Percentiles rank a stretch among this genome's conserved stretches.
These are phyloP conservation scores for Rotaria socialis DNA, from an alignment of 2,888 invertebrate species.

Conservation along the genomic window DNA sequence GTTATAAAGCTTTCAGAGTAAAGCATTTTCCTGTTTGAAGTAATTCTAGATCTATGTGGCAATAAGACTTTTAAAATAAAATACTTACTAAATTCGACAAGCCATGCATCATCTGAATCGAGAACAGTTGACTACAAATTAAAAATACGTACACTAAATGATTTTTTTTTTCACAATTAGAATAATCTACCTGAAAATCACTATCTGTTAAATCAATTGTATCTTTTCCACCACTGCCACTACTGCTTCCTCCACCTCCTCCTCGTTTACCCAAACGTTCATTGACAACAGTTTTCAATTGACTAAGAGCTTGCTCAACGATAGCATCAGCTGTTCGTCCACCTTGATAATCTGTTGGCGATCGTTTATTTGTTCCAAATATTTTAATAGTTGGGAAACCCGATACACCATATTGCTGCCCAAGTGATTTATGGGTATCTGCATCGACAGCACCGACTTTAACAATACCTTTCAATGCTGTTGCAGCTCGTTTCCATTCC, in stretches of 20 bases:
- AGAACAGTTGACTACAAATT: constrained; percentile 70
- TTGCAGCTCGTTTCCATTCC: constrained; percentile 87
- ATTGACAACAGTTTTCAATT: constrained; percentile 72
- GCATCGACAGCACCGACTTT: constrained; percentile 91
- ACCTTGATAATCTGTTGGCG: constrained; percentile 78
- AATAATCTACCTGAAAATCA: constrained; percentile 67
- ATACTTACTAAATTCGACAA: constrained; percentile 78
- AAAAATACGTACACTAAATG: background rate
- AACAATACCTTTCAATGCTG: constrained; percentile 83
- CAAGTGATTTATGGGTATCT: constrained; percentile 78
- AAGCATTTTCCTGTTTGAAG: no score
- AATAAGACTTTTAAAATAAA: background rate
- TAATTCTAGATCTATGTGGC: no score
- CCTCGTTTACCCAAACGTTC: constrained; percentile 61
- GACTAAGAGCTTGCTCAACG: constrained; percentile 76
- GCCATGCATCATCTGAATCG: constrained; percentile 87
- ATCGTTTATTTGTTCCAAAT: constrained; percentile 76
- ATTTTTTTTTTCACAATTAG: background rate
- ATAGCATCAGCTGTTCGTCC: constrained; percentile 78
- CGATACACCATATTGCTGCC: constrained; percentile 73
- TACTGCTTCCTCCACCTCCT: constrained; percentile 56
- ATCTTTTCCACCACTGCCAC: constrained; percentile 60
- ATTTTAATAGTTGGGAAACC: constrained; percentile 96
- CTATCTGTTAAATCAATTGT: constrained; percentile 89
- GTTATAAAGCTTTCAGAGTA: no score